Evolutionary conservation across 2,888 invertebrate genomes (phyloP), one percentile per base, ranked within the genome.

Genomic region (Rhabditoides inermis): DNA sequence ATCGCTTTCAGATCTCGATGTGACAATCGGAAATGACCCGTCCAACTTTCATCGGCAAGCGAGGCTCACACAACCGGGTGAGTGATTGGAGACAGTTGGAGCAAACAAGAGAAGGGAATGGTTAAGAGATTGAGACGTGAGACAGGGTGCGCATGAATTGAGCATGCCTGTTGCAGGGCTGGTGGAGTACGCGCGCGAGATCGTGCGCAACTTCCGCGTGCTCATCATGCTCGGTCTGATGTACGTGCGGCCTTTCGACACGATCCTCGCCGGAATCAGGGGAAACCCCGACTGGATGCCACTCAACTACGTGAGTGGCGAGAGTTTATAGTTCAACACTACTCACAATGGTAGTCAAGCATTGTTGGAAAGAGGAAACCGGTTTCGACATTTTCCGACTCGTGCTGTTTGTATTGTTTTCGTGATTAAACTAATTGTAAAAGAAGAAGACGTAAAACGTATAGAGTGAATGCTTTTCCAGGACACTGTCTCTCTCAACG

Each of bases 401-500:
- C n/a, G 20, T 15, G 2, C 36, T 25, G 18, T 1, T 1, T 15
- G 10, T 5, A 15, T n/a, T 7, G 20, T 18, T 18, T 15, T 18
- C 40, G 40, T 39, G 7, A 10, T 18, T 15, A 39, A 39, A 18
- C 6, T 6, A 6, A 39, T 39, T n/a, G 7, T 18, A 20, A 36
- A 37, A 10, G 4, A 6, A 5, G n/a, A 22, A 22, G 32, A 37
- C 30, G 3, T 26, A 26, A 26, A 25, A 25, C 30, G 3, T 40
- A 3, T 22, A 28, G 28, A 7, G 28, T 28, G 15, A 41, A 15
- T 18, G 18, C 30, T 20, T 35, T 42, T 53, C 49, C 48, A 67
- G 62, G 65, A 68, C 27, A 65, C 61, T 7, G 49, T 69, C 42
- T 55, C 61, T 1, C 50, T 72, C 40, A 72, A 72, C 41, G 63